phyloP scores from a whole-genome alignment of 92 coral and sea anemone genomes.

The Diadumene lineata region DNA sequence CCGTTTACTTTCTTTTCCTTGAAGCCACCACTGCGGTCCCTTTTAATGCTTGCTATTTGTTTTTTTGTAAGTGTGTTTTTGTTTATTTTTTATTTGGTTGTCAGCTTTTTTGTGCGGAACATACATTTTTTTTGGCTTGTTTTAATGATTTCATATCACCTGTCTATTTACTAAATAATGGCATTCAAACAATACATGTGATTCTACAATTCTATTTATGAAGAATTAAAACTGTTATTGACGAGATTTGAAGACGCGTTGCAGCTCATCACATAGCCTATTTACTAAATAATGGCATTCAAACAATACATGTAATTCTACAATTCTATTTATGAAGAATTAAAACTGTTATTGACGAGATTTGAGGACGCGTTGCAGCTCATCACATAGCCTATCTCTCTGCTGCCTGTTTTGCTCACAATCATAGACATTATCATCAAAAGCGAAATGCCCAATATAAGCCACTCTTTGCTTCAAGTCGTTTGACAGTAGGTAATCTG shows the following conservation, averaged over 20 bases:
- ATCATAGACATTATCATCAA: slow-evolving; percentile 24
- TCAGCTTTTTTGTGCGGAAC: too few species aligned
- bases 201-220: too few species aligned
- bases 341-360: neutral
- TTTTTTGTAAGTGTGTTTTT: too few species aligned
- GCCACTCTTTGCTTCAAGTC: slow-evolving; percentile 8
- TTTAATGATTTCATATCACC: too few species aligned
- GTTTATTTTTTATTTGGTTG: too few species aligned
- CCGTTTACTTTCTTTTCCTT: too few species aligned
- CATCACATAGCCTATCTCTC: slow-evolving; percentile 9
- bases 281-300: too few species aligned
- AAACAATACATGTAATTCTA: neutral
- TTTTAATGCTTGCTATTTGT: too few species aligned
- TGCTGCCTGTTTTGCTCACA: slow-evolving; percentile 5
- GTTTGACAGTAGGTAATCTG: slow-evolving; percentile 20
- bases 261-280: slow-evolving; percentile 7
- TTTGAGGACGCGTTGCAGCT: neutral
- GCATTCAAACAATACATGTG: neutral
- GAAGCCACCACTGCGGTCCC: too few species aligned
- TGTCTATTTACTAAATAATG: too few species aligned
- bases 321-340: neutral
- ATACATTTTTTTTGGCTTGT: too few species aligned
- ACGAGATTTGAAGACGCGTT: neutral
- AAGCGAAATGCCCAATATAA: slow-evolving; percentile 30
- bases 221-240: neutral